Conservation (phyloP, 2,888 invertebrate species). For the Arenicola marina region DNA sequence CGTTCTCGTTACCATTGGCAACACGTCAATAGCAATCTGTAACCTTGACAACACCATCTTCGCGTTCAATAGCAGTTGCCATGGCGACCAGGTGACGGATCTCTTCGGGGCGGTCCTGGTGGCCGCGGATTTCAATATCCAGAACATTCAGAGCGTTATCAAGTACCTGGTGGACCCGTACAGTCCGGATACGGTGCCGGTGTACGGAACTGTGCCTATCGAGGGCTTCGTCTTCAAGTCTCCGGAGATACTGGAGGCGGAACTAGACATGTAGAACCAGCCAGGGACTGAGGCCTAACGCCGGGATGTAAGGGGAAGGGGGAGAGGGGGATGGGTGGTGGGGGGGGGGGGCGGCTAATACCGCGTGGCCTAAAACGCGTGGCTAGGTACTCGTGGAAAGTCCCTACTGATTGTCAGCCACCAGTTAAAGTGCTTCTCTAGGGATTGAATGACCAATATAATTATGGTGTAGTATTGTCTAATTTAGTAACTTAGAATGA, state of each 20-base stretch:
- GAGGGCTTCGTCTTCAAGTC: conserved; percentile 35
- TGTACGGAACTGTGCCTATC: conserved; percentile 31
- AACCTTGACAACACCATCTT: conserved; percentile 32
- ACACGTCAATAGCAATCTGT: conserved; percentile 32
- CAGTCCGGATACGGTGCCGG: conserved; percentile 35
- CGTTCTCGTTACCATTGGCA: conserved; percentile 36
- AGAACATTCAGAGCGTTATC: conserved; percentile 34
- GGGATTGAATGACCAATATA: too few species aligned
- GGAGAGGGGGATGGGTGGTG: too few species aligned
- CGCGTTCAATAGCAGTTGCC: conserved; percentile 37
- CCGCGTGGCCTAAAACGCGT: too few species aligned
- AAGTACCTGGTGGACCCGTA: conserved; percentile 36
- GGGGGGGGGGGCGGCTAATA: too few species aligned
- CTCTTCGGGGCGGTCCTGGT: conserved; percentile 35
- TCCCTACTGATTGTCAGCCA: too few species aligned
- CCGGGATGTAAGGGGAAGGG: too few species aligned
- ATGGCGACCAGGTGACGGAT: conserved; percentile 37
- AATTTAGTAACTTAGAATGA: too few species aligned
- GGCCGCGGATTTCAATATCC: conserved; percentile 35
- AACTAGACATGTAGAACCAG: conserved; percentile 14
- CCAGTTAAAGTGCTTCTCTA: too few species aligned
- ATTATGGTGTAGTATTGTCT: too few species aligned
- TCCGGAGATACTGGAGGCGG: conserved; percentile 30
- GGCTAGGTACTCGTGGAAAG: too few species aligned
- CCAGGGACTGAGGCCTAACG: too few species aligned